Base-by-base conservation (phyloP, 2,113 vertebrate species). In the Glaucomys volans region DNA sequence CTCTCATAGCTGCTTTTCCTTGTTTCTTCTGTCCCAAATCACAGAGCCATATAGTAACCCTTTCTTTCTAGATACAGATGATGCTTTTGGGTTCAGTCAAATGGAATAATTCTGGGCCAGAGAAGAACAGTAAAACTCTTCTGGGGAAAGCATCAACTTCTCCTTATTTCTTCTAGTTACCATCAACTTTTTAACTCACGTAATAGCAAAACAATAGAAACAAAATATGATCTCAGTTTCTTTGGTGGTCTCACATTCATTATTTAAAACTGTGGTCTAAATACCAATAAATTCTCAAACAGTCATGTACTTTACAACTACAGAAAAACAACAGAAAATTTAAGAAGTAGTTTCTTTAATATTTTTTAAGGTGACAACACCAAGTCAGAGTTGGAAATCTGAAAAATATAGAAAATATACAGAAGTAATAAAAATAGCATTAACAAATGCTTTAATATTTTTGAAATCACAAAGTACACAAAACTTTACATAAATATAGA, bases 121-220 rank as follows among this genome's bases (percentile, higher is more conserved):
- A 75, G 37, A 76, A 93, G 88, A 92, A 72, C 54, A 84, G 79
- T 50, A 44, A 87, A 52, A 85, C 50, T 2, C 11, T 62, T 83
- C 69, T 75, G 16, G 75, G 47, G 17, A 72, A 85, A 84, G 84
- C 22, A 66, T 69, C 35, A 74, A 93, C 17, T 37, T 80, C 90
- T 57, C 18, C 35, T 88, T 86, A 67, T 83, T 35, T 83, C 24
- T 84, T 14, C 44, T 54, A 66, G 12, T 50, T 85, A 75, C 75
- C 87, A 87, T 95, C 35, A 79, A 37, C 20, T 28, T 92, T 90
- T 90, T 28, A 50, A 52, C 67, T 87, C 37, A 18, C 40, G 30
- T 30, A 86, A 47, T 42, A 87, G 89, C 57, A 67, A 92, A 92
- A 82, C 47, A 93, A 28, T 7, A 91, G 35, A n/a, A 92, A 57